These are phyloP conservation scores for Campopleginae sp. DNA, from an alignment of 2,888 invertebrate genomes.

Conservation along the genomic window DNA sequence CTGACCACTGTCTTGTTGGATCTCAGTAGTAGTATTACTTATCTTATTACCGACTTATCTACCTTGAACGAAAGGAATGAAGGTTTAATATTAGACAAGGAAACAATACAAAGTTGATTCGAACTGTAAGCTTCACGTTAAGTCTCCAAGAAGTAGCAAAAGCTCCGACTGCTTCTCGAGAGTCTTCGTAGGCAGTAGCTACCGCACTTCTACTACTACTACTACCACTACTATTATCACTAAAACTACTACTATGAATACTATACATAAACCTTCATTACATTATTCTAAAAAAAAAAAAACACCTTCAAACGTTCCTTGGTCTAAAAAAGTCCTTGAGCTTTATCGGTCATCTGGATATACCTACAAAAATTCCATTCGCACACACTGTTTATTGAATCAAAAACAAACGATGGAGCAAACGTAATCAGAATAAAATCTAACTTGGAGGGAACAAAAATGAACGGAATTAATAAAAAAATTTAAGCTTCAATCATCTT, in stretches of 20 bases:
- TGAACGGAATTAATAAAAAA: not conserved
- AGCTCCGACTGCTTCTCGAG: slow-evolving; percentile 70
- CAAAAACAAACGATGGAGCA: not conserved
- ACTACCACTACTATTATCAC: slow-evolving; percentile 23
- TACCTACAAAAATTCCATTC: slow-evolving; percentile 12
- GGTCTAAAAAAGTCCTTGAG: slow-evolving; percentile 39
- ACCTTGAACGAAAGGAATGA: slow-evolving; percentile 64
- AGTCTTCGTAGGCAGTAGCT: slow-evolving; percentile 75
- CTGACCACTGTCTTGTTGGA: slow-evolving; percentile 69
- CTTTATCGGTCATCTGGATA: slow-evolving; percentile 37
- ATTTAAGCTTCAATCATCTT: slow-evolving; percentile 1
- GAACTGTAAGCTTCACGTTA: slow-evolving; percentile 77
- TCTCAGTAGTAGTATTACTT: slow-evolving; percentile 76
- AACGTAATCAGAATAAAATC: slow-evolving; percentile 34
- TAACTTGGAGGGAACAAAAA: slow-evolving; percentile 1
- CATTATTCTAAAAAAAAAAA: slow-evolving; percentile 71
- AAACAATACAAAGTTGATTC: slow-evolving; percentile 72
- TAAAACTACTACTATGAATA: slow-evolving; percentile 39
- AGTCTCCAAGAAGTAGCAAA: slow-evolving; percentile 73
- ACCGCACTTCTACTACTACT: slow-evolving; percentile 62
- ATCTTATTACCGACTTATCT: slow-evolving; percentile 77
- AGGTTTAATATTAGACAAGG: slow-evolving; percentile 26
- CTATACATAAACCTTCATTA: slow-evolving; percentile 73
- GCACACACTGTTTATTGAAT: slow-evolving; percentile 28
- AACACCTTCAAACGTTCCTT: slow-evolving; percentile 41